Evolutionary conservation across 2,888 invertebrate species (phyloP).

Genomic region (Ormia ochracea): DNA sequence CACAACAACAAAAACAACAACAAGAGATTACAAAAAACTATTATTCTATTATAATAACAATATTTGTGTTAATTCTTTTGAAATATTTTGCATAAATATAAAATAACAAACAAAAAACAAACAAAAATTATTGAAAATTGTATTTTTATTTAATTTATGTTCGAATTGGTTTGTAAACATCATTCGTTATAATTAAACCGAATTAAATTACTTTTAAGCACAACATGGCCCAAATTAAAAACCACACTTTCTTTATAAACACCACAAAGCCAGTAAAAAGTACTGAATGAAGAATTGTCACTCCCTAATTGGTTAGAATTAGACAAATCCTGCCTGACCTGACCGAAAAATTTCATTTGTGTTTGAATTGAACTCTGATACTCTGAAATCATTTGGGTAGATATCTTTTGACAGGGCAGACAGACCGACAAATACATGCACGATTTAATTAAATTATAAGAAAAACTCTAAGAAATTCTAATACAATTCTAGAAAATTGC

Average conservation of each 20-base stretch:
- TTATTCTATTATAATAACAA: constrained; percentile 55
- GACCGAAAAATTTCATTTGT: no score
- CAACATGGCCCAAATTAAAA: constrained; percentile 1
- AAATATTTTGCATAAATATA: constrained; percentile 76
- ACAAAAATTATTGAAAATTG: constrained; percentile 55
- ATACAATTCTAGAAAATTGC: no score
- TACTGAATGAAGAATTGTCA: neutral
- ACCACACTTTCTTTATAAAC: neutral
- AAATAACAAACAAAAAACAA: constrained; percentile 70
- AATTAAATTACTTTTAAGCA: constrained; percentile 16
- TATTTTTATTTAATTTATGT: constrained; percentile 63
- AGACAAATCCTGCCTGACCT: no score
- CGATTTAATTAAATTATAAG: no score
- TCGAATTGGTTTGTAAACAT: constrained; percentile 53
- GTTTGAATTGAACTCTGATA: no score
- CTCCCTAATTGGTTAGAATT: no score
- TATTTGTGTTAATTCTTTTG: constrained; percentile 73
- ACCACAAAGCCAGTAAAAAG: no score
- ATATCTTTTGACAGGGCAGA: no score
- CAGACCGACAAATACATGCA: no score
- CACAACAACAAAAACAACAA: neutral
- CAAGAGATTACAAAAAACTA: neutral
- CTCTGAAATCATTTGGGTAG: no score
- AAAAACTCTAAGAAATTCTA: no score
- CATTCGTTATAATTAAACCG: neutral